Evolutionary conservation across 2,113 vertebrate species (phyloP).

Genomic region (Alethe castanea): DNA sequence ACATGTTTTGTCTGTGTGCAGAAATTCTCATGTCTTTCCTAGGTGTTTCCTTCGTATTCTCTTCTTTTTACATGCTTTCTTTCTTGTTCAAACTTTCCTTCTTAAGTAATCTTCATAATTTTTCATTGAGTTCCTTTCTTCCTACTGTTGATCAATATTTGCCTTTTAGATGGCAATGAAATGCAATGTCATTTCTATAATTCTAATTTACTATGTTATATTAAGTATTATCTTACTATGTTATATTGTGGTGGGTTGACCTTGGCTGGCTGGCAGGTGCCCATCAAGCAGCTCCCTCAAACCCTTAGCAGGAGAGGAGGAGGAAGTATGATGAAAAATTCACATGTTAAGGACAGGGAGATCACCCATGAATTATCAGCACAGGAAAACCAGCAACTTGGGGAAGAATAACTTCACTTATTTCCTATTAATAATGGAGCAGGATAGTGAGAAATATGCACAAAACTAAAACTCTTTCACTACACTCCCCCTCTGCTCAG

Average conservation of each 20-base stretch:
- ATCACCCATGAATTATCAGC: background rate
- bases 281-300: background rate
- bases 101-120: background rate
- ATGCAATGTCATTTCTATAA: background rate
- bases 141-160: background rate
- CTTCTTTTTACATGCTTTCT: background rate
- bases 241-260: background rate
- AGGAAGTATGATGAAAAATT: background rate
- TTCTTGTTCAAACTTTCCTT: background rate
- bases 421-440: background rate
- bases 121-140: background rate
- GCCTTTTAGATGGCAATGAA: background rate
- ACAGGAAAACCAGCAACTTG: background rate
- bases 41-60: background rate
- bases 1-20: background rate
- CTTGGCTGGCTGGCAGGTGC: background rate
- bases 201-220: background rate
- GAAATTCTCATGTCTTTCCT: background rate
- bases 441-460: background rate
- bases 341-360: background rate
- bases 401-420: background rate
- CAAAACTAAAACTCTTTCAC: background rate
- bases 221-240: background rate
- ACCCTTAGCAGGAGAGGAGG: background rate
- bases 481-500: background rate